A percentile compares a stretch with the other conserved stretches of the same genome.
Evolutionary conservation across 35 echinoderm and acorn worm species (phyloP).

Genomic region (Acanthaster planci): DNA sequence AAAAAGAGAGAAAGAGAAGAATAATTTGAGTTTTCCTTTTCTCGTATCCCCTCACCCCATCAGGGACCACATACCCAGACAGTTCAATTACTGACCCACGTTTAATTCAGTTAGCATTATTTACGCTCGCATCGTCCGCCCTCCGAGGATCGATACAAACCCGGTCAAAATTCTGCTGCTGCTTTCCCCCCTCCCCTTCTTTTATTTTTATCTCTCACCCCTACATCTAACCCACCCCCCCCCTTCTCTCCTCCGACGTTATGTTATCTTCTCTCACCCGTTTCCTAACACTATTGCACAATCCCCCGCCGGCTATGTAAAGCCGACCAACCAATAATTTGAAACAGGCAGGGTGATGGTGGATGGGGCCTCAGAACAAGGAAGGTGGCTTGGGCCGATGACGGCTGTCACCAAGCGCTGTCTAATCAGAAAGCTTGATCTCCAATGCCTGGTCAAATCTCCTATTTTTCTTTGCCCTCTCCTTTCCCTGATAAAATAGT

Average conservation of each 20-base stretch:
- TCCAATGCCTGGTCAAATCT: neutral
- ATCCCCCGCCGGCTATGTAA: neutral
- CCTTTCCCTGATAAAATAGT: neutral
- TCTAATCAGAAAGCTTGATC: conserved; percentile 9
- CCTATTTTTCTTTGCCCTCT: neutral
- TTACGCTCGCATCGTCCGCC: conserved; percentile 34
- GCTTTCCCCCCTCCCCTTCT: neutral
- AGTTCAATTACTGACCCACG: conserved; percentile 39
- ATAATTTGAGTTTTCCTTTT: no score
- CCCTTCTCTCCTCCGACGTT: conserved; percentile 8
- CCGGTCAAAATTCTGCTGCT: conserved; percentile 19
- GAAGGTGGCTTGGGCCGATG: neutral
- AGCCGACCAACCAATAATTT: neutral
- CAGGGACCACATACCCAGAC: conserved; percentile 10
- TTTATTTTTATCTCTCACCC: neutral
- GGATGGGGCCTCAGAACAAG: neutral
- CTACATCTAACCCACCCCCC: neutral
- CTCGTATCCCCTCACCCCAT: no score
- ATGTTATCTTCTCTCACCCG: neutral
- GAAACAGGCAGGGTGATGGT: neutral
- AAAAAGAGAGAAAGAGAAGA: no score
- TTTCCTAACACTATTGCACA: neutral
- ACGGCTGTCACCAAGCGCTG: neutral
- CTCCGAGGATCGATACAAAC: conserved; percentile 46
- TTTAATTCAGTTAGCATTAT: conserved; percentile 53